Evolutionary conservation across 2,888 invertebrate genomes (phyloP), one percentile per base, ranked within the genome.

Genomic region (Sympetrum striolatum): DNA sequence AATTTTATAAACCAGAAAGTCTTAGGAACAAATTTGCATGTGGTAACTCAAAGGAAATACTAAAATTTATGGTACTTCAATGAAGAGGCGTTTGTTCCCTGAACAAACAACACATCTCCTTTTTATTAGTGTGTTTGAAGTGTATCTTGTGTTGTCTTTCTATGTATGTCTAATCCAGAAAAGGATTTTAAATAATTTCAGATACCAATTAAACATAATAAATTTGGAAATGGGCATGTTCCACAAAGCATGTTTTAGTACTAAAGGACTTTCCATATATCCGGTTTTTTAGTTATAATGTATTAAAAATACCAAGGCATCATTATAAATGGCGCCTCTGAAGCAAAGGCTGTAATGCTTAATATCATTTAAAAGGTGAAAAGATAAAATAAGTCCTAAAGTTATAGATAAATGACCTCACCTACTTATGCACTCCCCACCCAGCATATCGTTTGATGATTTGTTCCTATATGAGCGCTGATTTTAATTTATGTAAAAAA

Each of bases 1-100:
- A 86, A 86, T 86, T 86, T 86, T 86, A 86, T 86, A 86, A 86
- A 60, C 60, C 86, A 60, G 86, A 86, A 86, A 8, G 60, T 86
- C 86, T 64, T 86, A 86, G 86, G n/a, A 81, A 81, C 10, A 86
- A 86, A 86, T 60, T 58, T 86, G 35, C 86, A 86, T 86, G 86
- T 86, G 60, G 86, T 86, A 60, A 86, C 60, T 86, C 60, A 60
- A 60, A 86, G 37, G 37, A 82, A 86, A 86, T 86, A 86, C 58
- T 86, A 86, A 86, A 53, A 86, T 86, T 37, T 60, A 86, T 37
- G 58, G n/a, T 60, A 86, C n/a, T 60, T 60, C n/a, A 82, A 35
- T n/a, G 12, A 37, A 60, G 60, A 58, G n/a, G 53, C 64, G 86
- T 86, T 60, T 37, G 60, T 60, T 86, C 60, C 12, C n/a, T 22